Conservation (phyloP, 1,140 invertebrate genomes). For the Drosophila tropicalis region DNA sequence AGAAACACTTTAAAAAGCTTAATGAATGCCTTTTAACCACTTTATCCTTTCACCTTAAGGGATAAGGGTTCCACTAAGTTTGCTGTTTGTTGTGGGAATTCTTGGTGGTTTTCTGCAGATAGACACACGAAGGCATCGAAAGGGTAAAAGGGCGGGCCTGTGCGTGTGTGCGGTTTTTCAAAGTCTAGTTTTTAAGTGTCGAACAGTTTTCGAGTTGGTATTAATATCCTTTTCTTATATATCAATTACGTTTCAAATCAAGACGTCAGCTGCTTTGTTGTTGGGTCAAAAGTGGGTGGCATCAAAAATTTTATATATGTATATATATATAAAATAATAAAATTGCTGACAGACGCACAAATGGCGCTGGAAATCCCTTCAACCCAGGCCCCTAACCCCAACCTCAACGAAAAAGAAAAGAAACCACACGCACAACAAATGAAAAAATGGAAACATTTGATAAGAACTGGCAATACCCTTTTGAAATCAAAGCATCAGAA, state of each 20-base stretch:
- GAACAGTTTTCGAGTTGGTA: conserved; percentile 23
- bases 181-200: conserved; percentile 4
- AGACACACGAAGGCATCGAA: not conserved
- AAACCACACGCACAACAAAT: conserved; percentile 11
- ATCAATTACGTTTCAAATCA: conserved; percentile 41
- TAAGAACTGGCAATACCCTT: not conserved
- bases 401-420: not conserved
- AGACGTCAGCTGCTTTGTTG: conserved; percentile 33
- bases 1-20: not conserved
- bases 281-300: conserved; percentile 4
- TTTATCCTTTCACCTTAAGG: not conserved
- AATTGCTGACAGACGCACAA: conserved; percentile 55
- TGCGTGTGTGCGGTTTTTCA: conserved; percentile 4
- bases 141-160: not conserved
- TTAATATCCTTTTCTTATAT: conserved; percentile 28
- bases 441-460: not conserved
- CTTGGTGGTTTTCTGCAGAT: not conserved
- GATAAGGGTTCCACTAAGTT: not conserved
- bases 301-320: conserved; percentile 34
- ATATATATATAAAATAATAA: conserved; percentile 43
- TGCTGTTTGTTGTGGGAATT: conserved; percentile 11
- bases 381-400: not conserved
- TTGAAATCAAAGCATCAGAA: not conserved
- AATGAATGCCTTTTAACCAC: not conserved
- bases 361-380: conserved; percentile 19